Base-by-base conservation (phyloP, 2,113 vertebrate species). In the Chitala chitala region DNA sequence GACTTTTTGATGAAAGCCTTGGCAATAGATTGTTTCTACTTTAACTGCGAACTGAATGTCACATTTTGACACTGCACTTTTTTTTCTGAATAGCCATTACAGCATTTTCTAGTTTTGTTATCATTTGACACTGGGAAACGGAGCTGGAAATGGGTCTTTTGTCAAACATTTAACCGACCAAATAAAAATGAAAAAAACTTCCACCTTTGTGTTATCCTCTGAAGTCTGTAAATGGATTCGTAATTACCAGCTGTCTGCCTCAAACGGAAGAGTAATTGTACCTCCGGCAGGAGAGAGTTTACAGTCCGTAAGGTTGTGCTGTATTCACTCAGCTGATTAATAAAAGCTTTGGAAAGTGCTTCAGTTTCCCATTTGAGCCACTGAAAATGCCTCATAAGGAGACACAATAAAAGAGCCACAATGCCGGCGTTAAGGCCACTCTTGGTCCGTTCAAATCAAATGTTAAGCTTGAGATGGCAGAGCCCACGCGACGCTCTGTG, bases 211-310 rank as follows among this genome's bases (percentile, higher is more conserved):
- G 74, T 72, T 76, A 69, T 64, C 64, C 75, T 51, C 75, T 17
- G 55, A 51, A 73, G 54, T 42, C 72, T 42, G 72, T 64, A 75
- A 71, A 75, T 77, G 72, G 77, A 76, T 78, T 81, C 68, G 75
- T 73, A 78, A 81, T 79, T 81, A 77, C 59, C 63, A 72, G 22
- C 76, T 77, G 75, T 79, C 73, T 36, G 58, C 42, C 0, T n/a
- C 48, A 17, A 61, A 72, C 56, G 38, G 68, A 65, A 38, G 71
- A 77, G 48, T 66, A 64, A 81, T 79, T 73, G 73, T 79, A 72
- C 70, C 50, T 69, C 75, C 53, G 70, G 73, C 76, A 56, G 64
- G 69, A 56, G 54, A 75, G 72, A 68, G 50, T 75, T 78, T 72
- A 64, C 58, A n/a, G 33, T 73, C 50, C 31, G 69, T 15, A 4